Percentiles rank a stretch among this genome's conserved stretches.
These are phyloP conservation scores for Chiloscyllium plagiosum DNA, from an alignment of 2,113 vertebrate genomes.

Conservation along the genomic window DNA sequence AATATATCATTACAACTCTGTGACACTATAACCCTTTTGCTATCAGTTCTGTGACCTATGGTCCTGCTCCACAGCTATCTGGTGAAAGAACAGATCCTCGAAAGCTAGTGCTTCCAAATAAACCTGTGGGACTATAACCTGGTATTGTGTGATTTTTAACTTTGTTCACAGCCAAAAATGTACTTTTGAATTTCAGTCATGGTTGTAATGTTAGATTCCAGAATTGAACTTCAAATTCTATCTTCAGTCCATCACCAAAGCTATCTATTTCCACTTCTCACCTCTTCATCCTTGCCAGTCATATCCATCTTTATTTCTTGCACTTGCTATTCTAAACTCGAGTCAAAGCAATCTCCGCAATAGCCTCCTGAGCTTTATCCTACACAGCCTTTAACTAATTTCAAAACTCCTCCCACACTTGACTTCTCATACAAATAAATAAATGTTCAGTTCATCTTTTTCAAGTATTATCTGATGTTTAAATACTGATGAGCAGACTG, in stretches of 20 bases:
- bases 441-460: not conserved
- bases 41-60: too few relatives aligned
- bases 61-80: too few relatives aligned
- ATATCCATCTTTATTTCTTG: not conserved
- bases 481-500: not conserved
- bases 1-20: too few relatives aligned
- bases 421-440: not conserved
- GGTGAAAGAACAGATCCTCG: too few relatives aligned
- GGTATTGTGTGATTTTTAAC: too few relatives aligned
- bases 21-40: too few relatives aligned
- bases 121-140: too few relatives aligned
- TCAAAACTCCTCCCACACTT: not conserved
- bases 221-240: not conserved
- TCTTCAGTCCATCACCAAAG: not conserved
- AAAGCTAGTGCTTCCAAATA: too few relatives aligned
- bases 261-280: not conserved
- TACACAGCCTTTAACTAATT: not conserved
- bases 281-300: not conserved
- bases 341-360: not conserved
- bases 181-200: not conserved
- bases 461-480: not conserved
- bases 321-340: not conserved
- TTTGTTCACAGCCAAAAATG: not conserved
- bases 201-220: not conserved
- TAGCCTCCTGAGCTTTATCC: not conserved